A percentile compares a stretch with the other conserved stretches of the same genome.
These are phyloP conservation scores for Carollia perspicillata DNA, from an alignment of 2,113 vertebrate genomes.

Conservation along the genomic window DNA sequence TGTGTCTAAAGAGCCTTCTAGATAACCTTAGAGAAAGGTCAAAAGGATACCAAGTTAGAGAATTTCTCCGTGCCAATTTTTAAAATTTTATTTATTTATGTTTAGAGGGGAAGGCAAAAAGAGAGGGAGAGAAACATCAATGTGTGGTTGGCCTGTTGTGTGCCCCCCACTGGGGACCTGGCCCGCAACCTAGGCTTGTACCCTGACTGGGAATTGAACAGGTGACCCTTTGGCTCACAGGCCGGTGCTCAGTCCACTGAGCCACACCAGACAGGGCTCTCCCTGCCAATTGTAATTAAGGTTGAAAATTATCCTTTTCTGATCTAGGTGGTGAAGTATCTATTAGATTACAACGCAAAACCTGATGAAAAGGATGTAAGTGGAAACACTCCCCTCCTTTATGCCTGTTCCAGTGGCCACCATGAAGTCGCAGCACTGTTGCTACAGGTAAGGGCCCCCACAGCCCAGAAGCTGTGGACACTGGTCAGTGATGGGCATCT, in stretches of 20 bases:
- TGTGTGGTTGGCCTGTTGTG: no score
- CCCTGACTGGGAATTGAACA: no score
- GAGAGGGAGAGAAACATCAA: no score
- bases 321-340: constrained; percentile 87
- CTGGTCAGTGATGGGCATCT: rapidly evolving
- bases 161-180: no score
- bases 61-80: neutral
- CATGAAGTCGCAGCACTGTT: constrained; percentile 84
- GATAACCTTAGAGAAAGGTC: neutral
- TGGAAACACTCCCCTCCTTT: constrained; percentile 94
- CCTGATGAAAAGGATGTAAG: constrained; percentile 92
- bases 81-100: no score
- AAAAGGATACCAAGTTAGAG: neutral
- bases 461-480: neutral
- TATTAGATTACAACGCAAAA: constrained; percentile 90
- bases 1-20: neutral
- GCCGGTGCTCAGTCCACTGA: no score
- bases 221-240: no score
- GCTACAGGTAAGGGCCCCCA: constrained; percentile 84
- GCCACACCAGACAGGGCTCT: neutral
- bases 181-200: no score
- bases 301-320: neutral
- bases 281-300: neutral
- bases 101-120: no score
- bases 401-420: constrained; percentile 88